Evolutionary conservation across 2,797 vertebrate species (phyloP).

Genomic region (Notolepis coatsorum): DNA sequence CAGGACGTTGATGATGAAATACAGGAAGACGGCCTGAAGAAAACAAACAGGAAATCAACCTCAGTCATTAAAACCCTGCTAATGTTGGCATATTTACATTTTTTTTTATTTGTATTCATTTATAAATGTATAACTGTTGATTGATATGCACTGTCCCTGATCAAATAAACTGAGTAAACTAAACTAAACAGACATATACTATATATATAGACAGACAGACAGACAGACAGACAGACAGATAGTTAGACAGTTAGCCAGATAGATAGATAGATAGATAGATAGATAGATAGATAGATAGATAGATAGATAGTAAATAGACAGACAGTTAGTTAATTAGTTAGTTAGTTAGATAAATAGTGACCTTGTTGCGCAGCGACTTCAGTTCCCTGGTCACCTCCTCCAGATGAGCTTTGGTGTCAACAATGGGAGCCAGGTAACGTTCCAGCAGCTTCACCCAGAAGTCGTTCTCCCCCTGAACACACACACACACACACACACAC

Average conservation of each 20-base stretch:
- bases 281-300: not conserved
- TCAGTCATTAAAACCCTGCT: not conserved
- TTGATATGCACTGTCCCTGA: not conserved
- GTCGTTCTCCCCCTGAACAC: conserved; percentile 72
- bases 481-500: conserved; percentile 20
- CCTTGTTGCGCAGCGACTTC: conserved; percentile 85
- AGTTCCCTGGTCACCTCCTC: conserved; percentile 75
- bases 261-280: not conserved
- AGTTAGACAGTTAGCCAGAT: no score
- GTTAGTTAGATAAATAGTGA: conserved; percentile 40
- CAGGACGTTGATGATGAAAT: conserved; percentile 85
- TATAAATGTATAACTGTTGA: not conserved
- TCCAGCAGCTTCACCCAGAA: conserved; percentile 84
- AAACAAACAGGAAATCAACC: not conserved
- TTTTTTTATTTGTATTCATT: not conserved
- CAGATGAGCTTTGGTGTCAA: conserved; percentile 60
- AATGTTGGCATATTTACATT: not conserved
- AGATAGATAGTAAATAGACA: not conserved
- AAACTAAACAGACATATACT: not conserved
- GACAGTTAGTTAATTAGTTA: no score
- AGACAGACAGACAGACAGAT: not conserved
- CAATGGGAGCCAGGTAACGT: conserved; percentile 77
- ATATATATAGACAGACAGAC: not conserved
- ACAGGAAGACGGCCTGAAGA: conserved; percentile 82
- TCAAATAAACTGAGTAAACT: not conserved